Percentiles rank a stretch among this genome's conserved stretches.
Conservation (phyloP, 2,113 vertebrate genomes). For the Carassius auratus region DNA sequence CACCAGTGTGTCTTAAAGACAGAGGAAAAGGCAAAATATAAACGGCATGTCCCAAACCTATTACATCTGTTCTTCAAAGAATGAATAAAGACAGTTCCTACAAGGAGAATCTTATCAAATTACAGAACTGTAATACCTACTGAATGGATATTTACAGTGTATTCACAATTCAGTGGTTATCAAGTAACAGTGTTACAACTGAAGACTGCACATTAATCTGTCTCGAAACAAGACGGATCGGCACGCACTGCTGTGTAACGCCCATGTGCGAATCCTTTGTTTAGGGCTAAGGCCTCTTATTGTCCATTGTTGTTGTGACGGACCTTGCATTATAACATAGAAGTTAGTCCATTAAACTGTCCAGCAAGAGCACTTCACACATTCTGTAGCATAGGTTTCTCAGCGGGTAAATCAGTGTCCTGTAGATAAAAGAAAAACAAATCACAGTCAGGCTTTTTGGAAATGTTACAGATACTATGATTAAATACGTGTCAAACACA, state of each 20-base stretch:
- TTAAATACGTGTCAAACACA: background rate
- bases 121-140: background rate
- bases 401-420: background rate
- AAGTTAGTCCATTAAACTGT: background rate
- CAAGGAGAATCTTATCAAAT: background rate
- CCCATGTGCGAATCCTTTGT: background rate
- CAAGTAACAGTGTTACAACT: background rate
- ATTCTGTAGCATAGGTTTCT: background rate
- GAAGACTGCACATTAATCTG: background rate
- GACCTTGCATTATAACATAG: background rate
- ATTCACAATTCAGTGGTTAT: background rate
- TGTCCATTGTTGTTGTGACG: no score
- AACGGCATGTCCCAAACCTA: background rate
- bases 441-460: background rate
- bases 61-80: constrained; percentile 17
- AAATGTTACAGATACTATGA: background rate
- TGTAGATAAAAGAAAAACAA: background rate
- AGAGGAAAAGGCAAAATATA: background rate
- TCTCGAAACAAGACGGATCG: background rate
- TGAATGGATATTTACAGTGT: background rate
- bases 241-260: background rate
- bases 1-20: background rate
- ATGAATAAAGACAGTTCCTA: constrained; percentile 8
- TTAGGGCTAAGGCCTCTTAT: background rate
- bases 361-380: background rate